phyloP scores from a whole-genome alignment of 2,113 vertebrate species.

The Albula goreensis region DNA sequence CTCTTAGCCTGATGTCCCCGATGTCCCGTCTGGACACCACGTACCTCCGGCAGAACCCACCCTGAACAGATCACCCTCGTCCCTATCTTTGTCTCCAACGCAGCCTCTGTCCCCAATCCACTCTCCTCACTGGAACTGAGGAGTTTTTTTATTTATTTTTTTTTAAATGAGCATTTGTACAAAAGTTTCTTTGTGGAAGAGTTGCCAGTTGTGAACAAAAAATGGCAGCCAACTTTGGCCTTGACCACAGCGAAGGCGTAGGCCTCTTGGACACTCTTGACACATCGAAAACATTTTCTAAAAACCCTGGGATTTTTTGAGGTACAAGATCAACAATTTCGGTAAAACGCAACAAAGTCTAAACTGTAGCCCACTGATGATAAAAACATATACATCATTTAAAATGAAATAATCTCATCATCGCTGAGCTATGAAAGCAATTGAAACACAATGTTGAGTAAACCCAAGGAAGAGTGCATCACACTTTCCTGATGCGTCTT shows the following conservation, averaged over 20 bases:
- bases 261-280: slow-evolving; percentile 1
- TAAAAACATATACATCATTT: background rate
- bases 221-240: slow-evolving; percentile 10
- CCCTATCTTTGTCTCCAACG: background rate
- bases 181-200: no score
- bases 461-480: background rate
- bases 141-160: no score
- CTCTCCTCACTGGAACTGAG: no score
- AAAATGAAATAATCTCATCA: background rate
- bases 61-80: background rate
- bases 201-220: background rate
- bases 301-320: slow-evolving; percentile 6
- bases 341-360: background rate
- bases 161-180: no score
- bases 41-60: background rate
- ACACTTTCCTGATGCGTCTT: background rate
- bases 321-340: background rate
- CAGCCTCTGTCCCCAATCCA: background rate
- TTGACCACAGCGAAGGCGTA: slow-evolving; percentile 23
- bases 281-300: background rate
- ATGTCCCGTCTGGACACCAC: slow-evolving; percentile 34
- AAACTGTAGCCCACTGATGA: background rate
- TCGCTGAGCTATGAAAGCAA: background rate
- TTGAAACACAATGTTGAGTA: background rate
- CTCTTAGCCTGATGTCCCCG: slow-evolving; percentile 19